phyloP scores from a whole-genome alignment of 2,888 invertebrate genomes.

The Diploptera punctata region DNA sequence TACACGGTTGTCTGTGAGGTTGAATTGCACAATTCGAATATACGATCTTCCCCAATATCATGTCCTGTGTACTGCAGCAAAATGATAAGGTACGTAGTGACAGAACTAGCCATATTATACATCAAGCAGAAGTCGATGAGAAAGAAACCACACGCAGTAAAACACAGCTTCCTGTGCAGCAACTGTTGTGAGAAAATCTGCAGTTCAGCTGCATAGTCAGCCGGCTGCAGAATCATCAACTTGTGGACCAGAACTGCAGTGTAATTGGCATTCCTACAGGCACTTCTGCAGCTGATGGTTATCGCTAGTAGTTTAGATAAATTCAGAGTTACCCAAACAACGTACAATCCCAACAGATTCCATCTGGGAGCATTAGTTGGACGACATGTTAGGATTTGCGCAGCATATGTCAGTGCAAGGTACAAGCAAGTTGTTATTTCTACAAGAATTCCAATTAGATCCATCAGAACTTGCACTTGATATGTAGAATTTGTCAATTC shows the following conservation, averaged over 20 bases:
- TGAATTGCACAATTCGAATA: not conserved
- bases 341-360: not conserved
- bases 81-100: not conserved
- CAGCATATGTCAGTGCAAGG: not conserved
- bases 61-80: not conserved
- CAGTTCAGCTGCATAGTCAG: not conserved
- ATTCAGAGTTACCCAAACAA: not conserved
- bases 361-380: not conserved
- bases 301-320: not conserved
- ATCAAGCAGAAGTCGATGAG: not conserved
- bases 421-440: slow-evolving; percentile 4
- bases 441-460: not conserved
- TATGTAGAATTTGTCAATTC: not conserved
- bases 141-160: not conserved
- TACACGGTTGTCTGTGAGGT: not conserved
- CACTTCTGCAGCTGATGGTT: not conserved
- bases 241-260: not conserved
- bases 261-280: not conserved
- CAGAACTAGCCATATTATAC: not conserved
- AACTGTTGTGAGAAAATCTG: slow-evolving; percentile 3
- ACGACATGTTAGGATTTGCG: not conserved
- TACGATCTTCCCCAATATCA: not conserved
- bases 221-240: not conserved
- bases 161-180: not conserved
- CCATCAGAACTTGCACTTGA: slow-evolving; percentile 1